Conservation (phyloP, 1,140 invertebrate species). For the Elymnias hypermnestra region DNA sequence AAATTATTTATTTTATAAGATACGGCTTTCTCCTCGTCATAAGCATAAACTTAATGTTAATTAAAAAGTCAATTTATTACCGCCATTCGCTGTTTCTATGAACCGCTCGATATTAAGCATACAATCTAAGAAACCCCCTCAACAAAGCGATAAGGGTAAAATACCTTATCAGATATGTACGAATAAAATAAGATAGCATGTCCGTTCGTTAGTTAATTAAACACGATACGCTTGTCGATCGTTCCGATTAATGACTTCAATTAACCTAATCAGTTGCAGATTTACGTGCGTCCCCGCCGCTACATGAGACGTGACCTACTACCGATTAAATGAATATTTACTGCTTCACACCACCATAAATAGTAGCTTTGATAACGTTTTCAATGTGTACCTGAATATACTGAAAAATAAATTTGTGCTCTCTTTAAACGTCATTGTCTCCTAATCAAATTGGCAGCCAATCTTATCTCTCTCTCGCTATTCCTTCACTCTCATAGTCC, state of each 20-base stretch:
- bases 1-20: too few species aligned
- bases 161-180: conserved; percentile 8
- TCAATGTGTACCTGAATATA: neutral
- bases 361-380: conserved; percentile 3
- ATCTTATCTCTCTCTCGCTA: too few species aligned
- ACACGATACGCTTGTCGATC: conserved; percentile 59
- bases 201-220: conserved; percentile 68
- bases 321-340: conserved; percentile 40
- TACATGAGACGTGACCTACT: conserved; percentile 29
- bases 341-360: conserved; percentile 1
- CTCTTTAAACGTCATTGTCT: too few species aligned
- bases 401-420: neutral
- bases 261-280: conserved; percentile 65
- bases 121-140: neutral
- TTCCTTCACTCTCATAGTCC: too few species aligned
- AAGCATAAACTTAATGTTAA: too few species aligned
- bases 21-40: too few species aligned
- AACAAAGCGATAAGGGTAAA: conserved; percentile 2
- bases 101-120: neutral
- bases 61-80: too few species aligned
- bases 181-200: conserved; percentile 49
- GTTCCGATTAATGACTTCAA: conserved; percentile 58
- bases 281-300: conserved; percentile 39
- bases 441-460: too few species aligned
- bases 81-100: too few species aligned